Evolutionary conservation across 92 coral and sea anemone genomes (phyloP).

Genomic region (Zoanthus sociatus): DNA sequence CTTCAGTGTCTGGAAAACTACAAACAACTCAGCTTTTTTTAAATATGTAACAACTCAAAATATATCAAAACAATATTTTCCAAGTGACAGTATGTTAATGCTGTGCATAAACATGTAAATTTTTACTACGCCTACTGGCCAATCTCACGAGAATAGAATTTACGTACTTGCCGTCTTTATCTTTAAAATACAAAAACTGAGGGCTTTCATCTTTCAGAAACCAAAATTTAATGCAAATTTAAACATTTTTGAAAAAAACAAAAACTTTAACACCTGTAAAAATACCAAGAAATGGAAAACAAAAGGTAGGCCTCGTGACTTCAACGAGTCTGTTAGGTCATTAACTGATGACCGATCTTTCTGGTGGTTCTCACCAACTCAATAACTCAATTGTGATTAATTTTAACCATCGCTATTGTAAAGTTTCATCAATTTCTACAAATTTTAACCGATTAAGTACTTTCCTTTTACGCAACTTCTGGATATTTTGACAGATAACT

Average conservation of each 20-base stretch:
- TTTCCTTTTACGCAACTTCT: background rate
- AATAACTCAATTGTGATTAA: background rate
- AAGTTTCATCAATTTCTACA: too few species aligned
- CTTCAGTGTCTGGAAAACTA: background rate
- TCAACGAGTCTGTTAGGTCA: background rate
- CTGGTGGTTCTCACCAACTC: background rate
- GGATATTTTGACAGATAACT: background rate
- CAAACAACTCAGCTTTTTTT: background rate
- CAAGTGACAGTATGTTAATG: background rate
- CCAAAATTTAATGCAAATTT: background rate
- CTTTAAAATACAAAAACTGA: background rate
- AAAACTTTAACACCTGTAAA: background rate
- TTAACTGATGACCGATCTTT: background rate
- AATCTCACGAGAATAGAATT: background rate
- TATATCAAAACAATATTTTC: background rate
- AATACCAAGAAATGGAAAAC: background rate
- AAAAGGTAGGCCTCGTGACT: background rate
- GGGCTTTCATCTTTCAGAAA: background rate
- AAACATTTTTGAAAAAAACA: background rate
- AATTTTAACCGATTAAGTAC: background rate
- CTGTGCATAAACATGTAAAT: background rate
- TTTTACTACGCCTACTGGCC: background rate
- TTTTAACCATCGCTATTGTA: background rate
- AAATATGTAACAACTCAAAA: background rate
- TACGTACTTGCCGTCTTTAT: background rate